Evolutionary conservation across 2,797 vertebrate genomes (phyloP), one percentile per base, ranked within the genome.

Genomic region (Sternarchorhynchus goeldii): DNA sequence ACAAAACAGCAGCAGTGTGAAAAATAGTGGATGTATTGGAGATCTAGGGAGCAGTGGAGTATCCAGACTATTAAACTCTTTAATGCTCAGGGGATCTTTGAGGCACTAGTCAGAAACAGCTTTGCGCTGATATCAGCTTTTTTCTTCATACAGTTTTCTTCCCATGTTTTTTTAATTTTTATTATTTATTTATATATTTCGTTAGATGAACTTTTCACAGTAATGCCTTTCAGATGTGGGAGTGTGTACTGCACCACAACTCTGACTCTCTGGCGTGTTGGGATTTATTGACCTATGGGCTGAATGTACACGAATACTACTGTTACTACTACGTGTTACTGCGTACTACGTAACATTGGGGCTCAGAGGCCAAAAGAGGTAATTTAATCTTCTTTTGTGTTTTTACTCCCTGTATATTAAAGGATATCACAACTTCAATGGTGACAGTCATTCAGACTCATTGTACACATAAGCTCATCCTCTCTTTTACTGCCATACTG

Each of bases 141-240:
- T 70, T 82, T 16, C n/a, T 50, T 62, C 12, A 64, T 50, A 36
- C 29, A 5, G 17, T 69, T 69, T 82, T 73, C 82, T 89, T 45
- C 67, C 69, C 34, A 36, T 34, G 41, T 80, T 65, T 86, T 87
- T 84, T 86, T 71, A 71, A 83, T 68, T 56, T 55, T 59, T 79
- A 66, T 68, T 77, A 41, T 88, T 82, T 84, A 65, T 83, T 81
- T 70, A 82, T 65, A 55, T 64, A 76, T 10, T 8, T 45, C 2
- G 41, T 45, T 45, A 45, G 41, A 45, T 45, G 45, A 69, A 29
- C 3, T 29, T 32, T 63, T 72, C 58, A 25, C 72, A 71, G 74
- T 70, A 88, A 92, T 89, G 41, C 78, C 60, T 88, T 86, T 90
- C 88, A 91, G 85, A 90, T 90, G 88, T 75, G 66, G 41, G 73